Conservation (phyloP, 2,113 vertebrate species). For the Deroptyus accipitrinus region DNA sequence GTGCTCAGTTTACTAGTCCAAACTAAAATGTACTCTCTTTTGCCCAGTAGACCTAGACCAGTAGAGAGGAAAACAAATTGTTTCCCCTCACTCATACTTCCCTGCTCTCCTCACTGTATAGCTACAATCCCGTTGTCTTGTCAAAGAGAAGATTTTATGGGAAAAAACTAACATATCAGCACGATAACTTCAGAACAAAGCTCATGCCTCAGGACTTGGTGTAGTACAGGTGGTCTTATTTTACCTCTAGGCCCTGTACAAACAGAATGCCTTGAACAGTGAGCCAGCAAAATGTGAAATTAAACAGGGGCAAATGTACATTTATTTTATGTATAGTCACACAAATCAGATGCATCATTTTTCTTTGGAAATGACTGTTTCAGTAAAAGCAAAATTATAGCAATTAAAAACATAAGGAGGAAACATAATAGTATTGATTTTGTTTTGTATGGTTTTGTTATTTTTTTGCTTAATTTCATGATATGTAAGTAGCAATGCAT, state of each 20-base stretch:
- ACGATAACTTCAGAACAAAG: constrained; percentile 3
- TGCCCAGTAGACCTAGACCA: neutral
- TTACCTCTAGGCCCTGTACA: constrained; percentile 7
- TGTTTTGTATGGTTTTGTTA: neutral
- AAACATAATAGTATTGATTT: constrained; percentile 8
- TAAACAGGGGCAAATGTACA: neutral
- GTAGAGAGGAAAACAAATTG: neutral
- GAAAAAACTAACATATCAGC: neutral
- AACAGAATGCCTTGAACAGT: neutral
- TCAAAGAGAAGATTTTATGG: constrained; percentile 5
- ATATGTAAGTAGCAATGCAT: neutral
- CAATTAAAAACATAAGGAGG: neutral
- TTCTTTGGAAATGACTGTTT: constrained; percentile 14
- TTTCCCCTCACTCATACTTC: neutral
- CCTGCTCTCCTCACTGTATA: neutral
- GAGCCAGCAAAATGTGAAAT: constrained; percentile 8
- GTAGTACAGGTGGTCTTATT: neutral
- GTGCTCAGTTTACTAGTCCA: constrained; percentile 7
- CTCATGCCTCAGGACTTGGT: neutral
- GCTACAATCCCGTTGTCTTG: neutral
- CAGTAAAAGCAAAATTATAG: constrained; percentile 1
- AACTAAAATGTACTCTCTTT: neutral
- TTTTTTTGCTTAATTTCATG: neutral
- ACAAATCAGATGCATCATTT: neutral
- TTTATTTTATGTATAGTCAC: neutral